phyloP scores from a whole-genome alignment of 2,113 vertebrate genomes.

The Syngnathus floridae region DNA sequence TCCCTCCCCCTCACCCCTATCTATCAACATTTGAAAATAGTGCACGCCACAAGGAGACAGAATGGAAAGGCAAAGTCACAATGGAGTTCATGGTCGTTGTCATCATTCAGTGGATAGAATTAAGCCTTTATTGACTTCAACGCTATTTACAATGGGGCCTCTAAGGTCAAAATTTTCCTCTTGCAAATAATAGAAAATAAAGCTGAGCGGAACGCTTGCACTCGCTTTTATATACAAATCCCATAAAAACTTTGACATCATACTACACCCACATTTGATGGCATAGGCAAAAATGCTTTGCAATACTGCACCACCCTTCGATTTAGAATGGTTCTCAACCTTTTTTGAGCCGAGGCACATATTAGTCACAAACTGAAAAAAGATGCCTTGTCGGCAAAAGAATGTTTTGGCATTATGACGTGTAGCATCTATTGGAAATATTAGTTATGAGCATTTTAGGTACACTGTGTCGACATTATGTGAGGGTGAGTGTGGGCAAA shows the following conservation, averaged over 20 bases:
- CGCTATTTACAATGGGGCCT: background rate
- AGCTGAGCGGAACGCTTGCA: background rate
- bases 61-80: slow-evolving; percentile 44
- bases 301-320: no score
- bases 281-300: background rate
- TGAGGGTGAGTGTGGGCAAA: background rate
- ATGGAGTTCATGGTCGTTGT: slow-evolving; percentile 7
- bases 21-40: slow-evolving; percentile 51
- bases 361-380: no score
- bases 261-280: background rate
- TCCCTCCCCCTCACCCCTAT: slow-evolving; percentile 15
- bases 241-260: background rate
- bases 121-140: background rate
- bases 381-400: no score
- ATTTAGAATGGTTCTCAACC: no score
- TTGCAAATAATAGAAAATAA: background rate
- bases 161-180: background rate
- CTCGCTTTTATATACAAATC: background rate
- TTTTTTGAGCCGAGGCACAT: no score
- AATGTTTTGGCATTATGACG: no score
- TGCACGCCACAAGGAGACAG: slow-evolving; percentile 31
- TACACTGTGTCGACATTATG: no score
- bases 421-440: no score
- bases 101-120: background rate
- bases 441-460: no score